Base-by-base conservation (phyloP, 2,113 vertebrate species). In the Caranx melampygus region DNA sequence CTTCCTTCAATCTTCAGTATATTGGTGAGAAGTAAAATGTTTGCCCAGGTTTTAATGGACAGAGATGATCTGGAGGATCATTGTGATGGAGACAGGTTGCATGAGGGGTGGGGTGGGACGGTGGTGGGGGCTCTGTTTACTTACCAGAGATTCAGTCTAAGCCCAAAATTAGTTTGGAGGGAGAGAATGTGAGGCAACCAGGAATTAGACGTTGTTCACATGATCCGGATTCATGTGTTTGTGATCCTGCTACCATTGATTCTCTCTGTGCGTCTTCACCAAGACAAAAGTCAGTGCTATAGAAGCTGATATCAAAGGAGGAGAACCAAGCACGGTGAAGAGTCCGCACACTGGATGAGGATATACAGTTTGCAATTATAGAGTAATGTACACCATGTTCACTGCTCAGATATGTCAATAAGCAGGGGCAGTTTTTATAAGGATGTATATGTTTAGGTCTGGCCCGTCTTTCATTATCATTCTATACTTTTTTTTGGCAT, bases 41-140 rank as follows among this genome's bases (percentile, higher is more conserved):
- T 97, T 98, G 96, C 95, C 92, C 92, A 95, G 95, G 96, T 97
- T 97, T 99, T 99, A 99, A 98, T 98, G 96, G 97, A 95, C 93
- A 95, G 95, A 95, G 96, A 96, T 98, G 96, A 96, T 95, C 94
- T 95, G 91, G 87, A 92, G 95, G 95, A 97, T 97, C 97, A 97
- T 97, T 95, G 95, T 90, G 92, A 94, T 73, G 87, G 78, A 85
- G 82, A 82, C 73, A 42, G 75, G 70, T 62, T 82, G 84, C 71
- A 84, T 86, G 86, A 86, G 86, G 37, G 13, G 8, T 3, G 13
- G 44, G 44, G 13, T 10, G 44, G 8, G 8, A 45, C 10, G 44
- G 13, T 10, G 44, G 13, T 9, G 92, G 93, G 82, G 95, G 94
- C 79, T 85, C 94, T 98, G 95, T 99, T 98, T 97, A 95, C 94